A percentile compares a stretch with the other conserved stretches of the same genome.
Evolutionary conservation across 2,113 vertebrate genomes (phyloP).

Genomic region (Phainopepla nitens): DNA sequence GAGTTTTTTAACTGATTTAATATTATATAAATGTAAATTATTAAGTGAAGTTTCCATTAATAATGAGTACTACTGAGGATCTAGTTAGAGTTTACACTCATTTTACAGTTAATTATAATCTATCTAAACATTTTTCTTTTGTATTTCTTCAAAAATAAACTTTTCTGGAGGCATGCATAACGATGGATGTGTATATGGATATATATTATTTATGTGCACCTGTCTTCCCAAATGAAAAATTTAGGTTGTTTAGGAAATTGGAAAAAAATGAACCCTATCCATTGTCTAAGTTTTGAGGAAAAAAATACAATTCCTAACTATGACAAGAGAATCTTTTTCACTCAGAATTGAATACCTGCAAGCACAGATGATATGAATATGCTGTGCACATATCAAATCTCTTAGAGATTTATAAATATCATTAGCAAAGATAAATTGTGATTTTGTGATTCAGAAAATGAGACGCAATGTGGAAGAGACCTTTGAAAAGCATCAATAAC

Average conservation of each 20-base stretch:
- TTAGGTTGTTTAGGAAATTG: background rate
- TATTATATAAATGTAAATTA: background rate
- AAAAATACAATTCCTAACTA: background rate
- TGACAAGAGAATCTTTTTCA: background rate
- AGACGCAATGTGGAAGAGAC: background rate
- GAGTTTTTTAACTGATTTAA: background rate
- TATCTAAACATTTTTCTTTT: background rate
- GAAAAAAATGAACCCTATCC: background rate
- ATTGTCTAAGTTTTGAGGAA: background rate
- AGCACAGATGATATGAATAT: background rate
- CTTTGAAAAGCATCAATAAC: background rate
- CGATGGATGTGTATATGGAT: fast-evolving
- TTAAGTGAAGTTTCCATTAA: background rate
- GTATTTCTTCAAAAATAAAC: background rate
- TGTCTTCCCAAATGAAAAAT: background rate
- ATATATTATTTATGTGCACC: background rate
- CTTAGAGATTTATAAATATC: background rate
- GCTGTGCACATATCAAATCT: background rate
- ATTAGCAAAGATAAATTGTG: background rate
- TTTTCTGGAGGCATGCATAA: background rate
- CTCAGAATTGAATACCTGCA: background rate
- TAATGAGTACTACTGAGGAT: background rate
- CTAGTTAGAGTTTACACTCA: background rate
- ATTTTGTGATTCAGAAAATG: background rate
- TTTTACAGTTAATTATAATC: background rate